Evolutionary conservation across 1,140 invertebrate genomes (phyloP).

Genomic region (Colletes latitarsis): DNA sequence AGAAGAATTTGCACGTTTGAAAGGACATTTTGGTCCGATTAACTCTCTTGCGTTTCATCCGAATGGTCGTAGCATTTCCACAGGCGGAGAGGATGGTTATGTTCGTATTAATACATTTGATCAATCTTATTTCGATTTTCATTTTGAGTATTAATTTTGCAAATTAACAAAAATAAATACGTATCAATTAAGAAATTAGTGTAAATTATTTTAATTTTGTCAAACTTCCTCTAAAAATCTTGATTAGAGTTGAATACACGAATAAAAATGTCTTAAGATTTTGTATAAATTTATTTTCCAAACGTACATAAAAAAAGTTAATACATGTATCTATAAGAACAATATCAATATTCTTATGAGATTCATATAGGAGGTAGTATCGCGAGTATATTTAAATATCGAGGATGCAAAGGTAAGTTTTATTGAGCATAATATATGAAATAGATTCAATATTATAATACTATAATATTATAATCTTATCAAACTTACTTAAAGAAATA

Average conservation of each 20-base stretch:
- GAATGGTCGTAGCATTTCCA: constrained; percentile 97
- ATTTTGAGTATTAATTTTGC: constrained; percentile 91
- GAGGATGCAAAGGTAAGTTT: neutral
- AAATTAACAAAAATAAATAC: constrained; percentile 15
- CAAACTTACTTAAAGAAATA: neutral
- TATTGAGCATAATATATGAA: neutral
- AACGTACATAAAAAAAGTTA: constrained; percentile 7
- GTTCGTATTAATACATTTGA: constrained; percentile 98
- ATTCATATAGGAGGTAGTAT: constrained; percentile 18
- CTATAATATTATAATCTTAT: neutral
- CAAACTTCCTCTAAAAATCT: neutral
- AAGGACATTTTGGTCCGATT: constrained; percentile 99
- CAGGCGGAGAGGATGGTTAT: constrained; percentile 99
- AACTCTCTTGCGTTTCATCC: constrained; percentile 99
- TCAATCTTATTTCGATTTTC: constrained; percentile 97
- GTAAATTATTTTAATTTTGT: constrained; percentile 21
- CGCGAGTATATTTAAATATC: neutral
- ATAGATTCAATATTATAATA: neutral
- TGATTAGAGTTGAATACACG: neutral
- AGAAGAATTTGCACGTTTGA: constrained; percentile 98
- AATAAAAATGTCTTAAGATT: neutral
- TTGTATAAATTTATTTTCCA: constrained; percentile 20
- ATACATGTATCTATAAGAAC: neutral
- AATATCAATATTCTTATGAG: neutral
- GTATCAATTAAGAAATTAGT: constrained; percentile 19